Evolutionary conservation across 2,888 invertebrate species (phyloP), one percentile per base, ranked within the genome.

Genomic region (Matsumyia berberina): DNA sequence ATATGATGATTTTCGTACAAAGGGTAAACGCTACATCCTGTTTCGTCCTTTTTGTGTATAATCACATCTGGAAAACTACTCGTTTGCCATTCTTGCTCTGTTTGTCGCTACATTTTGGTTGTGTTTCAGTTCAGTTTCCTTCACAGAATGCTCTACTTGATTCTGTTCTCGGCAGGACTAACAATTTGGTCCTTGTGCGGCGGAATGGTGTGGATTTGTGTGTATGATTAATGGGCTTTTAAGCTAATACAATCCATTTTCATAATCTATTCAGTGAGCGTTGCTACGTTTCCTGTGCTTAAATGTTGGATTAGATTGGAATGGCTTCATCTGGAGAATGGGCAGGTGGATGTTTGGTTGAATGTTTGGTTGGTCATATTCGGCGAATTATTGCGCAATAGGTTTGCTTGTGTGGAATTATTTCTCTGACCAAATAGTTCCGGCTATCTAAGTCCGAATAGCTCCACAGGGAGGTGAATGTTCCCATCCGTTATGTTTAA

Each of bases 191-290:
- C 55, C 49, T 39, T 39, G 42, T 39, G 29, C 29, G 5, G 46
- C 11, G 46, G 66, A 53, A 33, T 58, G 35, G 55, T 80, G 51
- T 19, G 70, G 80, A 85, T 80, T 80, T 85, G 70, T 55, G 39
- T 66, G 7, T 51, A 76, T 85, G 85, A 85, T 85, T 66, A 85
- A 85, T 85, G 74, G 57, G 53, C 74, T 85, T 76, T 80, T 85
- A 80, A 85, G 85, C 85, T 85, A 76, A 85, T 70, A 80, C 80
- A 69, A 76, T 85, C 58, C 58, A 66, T 76, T 74, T 57, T 64
- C 70, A 76, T 85, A 85, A 85, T 85, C 64, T 74, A 80, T 80
- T 80, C 70, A 66, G 76, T 37, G 64, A 8, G 42, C 67, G 64
- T 35, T 39, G 39, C 24, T 53, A 24, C 24, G 58, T 67, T 67